phyloP scores from a whole-genome alignment of 2,113 vertebrate species.

The Cavia aperea region DNA sequence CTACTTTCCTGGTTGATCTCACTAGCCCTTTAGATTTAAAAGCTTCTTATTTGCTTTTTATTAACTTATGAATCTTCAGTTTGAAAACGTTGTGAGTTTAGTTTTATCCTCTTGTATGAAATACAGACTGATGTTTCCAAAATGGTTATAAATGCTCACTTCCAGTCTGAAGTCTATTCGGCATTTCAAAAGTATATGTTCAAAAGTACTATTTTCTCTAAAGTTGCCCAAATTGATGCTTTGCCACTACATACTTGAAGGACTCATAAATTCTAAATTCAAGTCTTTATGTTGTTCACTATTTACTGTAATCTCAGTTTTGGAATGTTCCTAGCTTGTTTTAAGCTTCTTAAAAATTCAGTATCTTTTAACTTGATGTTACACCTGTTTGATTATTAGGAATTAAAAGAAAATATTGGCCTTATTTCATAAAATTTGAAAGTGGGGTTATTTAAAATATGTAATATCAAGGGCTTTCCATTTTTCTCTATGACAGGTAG shows the following conservation, averaged over 20 bases:
- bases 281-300: neutral
- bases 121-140: neutral
- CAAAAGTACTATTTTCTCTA: neutral
- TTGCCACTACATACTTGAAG: neutral
- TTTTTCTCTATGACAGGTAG: neutral
- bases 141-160: neutral
- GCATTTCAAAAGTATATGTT: neutral
- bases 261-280: neutral
- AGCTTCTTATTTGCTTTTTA: neutral
- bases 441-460: neutral
- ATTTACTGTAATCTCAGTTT: neutral
- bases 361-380: neutral
- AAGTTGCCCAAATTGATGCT: neutral
- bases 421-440: neutral
- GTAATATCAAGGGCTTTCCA: neutral
- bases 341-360: neutral
- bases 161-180: neutral
- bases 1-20: neutral
- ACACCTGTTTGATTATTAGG: neutral
- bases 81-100: neutral
- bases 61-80: too few relatives aligned
- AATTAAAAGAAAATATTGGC: neutral
- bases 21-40: neutral
- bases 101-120: neutral
- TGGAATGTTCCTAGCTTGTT: neutral